Percentiles rank a stretch among this genome's conserved stretches.
These are phyloP conservation scores for Suncus etruscus DNA, from an alignment of 2,113 vertebrate species.

Conservation along the genomic window DNA sequence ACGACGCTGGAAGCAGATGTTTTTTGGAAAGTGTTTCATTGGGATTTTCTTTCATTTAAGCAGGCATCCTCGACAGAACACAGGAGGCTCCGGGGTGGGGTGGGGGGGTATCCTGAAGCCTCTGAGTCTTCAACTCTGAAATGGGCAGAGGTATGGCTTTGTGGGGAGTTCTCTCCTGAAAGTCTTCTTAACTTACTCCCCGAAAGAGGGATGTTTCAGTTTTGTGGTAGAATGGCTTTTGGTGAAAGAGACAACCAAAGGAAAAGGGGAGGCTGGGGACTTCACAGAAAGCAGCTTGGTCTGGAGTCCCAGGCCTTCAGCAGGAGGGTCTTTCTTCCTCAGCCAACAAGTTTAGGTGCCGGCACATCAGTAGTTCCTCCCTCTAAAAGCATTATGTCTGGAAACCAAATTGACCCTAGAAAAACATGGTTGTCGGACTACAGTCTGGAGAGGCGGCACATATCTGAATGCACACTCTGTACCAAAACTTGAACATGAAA, in stretches of 20 bases:
- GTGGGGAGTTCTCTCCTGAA: conserved; percentile 80
- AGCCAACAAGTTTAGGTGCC: conserved; percentile 83
- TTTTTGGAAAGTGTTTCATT: conserved; percentile 73
- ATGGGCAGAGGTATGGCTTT: conserved; percentile 72
- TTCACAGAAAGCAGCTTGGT: conserved; percentile 82
- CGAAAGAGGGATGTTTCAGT: conserved; percentile 65
- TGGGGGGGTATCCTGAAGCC: conserved; percentile 72
- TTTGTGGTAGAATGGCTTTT: conserved; percentile 84
- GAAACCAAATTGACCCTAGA: conserved; percentile 85
- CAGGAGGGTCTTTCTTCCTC: conserved; percentile 86
- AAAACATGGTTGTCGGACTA: conserved; percentile 84
- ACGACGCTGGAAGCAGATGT: conserved; percentile 84
- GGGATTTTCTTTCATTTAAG: conserved; percentile 80
- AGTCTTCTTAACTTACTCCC: conserved; percentile 81
- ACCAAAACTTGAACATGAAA: conserved; percentile 90
- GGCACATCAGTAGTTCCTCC: conserved; percentile 79
- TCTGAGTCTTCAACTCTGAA: conserved; percentile 83
- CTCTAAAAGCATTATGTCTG: conserved; percentile 77
- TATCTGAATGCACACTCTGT: conserved; percentile 83
- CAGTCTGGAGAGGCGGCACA: conserved; percentile 81
- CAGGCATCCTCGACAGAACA: conserved; percentile 86
- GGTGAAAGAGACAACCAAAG: conserved; percentile 89
- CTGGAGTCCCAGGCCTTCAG: conserved; percentile 75
- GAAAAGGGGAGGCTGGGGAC: conserved; percentile 86
- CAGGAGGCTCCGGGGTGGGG: conserved; percentile 79